Evolutionary conservation across 2,888 invertebrate species (phyloP).

Genomic region (Dorcus parallelipipedus): DNA sequence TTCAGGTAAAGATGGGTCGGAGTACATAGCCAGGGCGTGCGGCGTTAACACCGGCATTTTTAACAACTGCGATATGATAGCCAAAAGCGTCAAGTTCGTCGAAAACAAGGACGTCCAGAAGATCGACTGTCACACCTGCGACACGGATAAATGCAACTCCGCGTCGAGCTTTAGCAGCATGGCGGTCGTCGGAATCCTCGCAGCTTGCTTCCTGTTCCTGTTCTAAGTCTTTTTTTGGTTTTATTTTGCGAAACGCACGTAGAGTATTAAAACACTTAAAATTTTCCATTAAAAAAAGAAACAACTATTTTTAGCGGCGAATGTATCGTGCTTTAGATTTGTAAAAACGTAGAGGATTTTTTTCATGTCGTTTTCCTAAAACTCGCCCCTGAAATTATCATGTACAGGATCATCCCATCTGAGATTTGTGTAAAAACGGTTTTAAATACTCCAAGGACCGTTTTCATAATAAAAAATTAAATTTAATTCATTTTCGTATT

Average conservation of each 20-base stretch:
- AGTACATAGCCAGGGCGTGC: constrained; percentile 38
- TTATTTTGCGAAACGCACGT: neutral
- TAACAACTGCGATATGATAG: constrained; percentile 35
- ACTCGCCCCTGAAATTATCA: too few relatives aligned
- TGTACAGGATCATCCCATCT: too few relatives aligned
- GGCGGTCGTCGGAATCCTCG: constrained; percentile 32
- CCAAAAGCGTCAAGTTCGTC: constrained; percentile 30
- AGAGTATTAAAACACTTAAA: too few relatives aligned
- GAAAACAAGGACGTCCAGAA: constrained; percentile 22
- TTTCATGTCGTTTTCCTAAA: too few relatives aligned
- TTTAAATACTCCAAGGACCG: too few relatives aligned
- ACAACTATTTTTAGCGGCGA: too few relatives aligned
- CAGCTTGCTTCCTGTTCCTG: constrained; percentile 36
- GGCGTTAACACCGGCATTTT: constrained; percentile 28
- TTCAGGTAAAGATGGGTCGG: constrained; percentile 36
- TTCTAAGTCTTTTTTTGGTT: constrained; percentile 30
- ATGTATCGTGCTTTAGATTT: too few relatives aligned
- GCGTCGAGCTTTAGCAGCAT: constrained; percentile 28
- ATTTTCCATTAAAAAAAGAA: too few relatives aligned
- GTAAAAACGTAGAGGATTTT: too few relatives aligned
- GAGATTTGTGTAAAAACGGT: too few relatives aligned
- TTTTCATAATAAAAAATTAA: too few relatives aligned
- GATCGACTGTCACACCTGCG: constrained; percentile 37
- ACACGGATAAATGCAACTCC: constrained; percentile 42
- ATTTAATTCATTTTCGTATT: too few relatives aligned